Conservation (phyloP, 2,888 invertebrate species). For the Papilio demoleus region DNA sequence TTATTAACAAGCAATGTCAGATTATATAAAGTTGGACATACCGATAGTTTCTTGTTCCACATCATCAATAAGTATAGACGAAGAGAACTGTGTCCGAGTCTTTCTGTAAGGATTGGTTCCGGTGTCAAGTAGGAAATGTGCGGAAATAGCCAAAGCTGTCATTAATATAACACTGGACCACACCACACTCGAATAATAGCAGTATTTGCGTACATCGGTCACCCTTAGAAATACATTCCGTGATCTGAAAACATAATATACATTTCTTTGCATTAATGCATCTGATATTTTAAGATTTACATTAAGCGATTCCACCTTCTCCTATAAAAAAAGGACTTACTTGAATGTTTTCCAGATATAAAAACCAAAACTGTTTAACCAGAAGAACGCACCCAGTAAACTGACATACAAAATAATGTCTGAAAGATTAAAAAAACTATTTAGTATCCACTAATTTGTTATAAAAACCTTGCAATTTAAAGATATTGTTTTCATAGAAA, state of each 20-base stretch:
- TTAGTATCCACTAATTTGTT: no score
- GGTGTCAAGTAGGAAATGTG: conserved; percentile 91
- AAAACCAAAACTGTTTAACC: conserved; percentile 93
- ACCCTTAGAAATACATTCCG: conserved; percentile 92
- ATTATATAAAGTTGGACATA: no score
- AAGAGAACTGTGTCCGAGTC: conserved; percentile 67
- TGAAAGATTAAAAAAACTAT: no score
- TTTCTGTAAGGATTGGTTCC: conserved; percentile 81
- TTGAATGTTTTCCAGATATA: conserved; percentile 95
- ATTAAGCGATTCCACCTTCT: no score
- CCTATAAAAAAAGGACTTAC: conserved; percentile 69
- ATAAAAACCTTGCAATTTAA: no score
- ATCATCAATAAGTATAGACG: conserved; percentile 77
- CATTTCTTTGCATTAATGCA: no score
- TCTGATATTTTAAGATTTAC: no score
- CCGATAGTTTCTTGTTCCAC: conserved; percentile 89
- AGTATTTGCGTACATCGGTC: conserved; percentile 93
- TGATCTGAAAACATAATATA: conserved; percentile 84
- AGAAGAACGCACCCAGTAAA: conserved; percentile 91
- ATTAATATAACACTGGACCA: conserved; percentile 89
- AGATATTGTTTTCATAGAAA: no score
- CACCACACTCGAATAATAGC: conserved; percentile 92
- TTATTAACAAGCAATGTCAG: no score
- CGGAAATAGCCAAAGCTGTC: conserved; percentile 89
- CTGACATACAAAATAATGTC: conserved; percentile 91